phyloP scores from a whole-genome alignment of 2,797 vertebrate species.

The Silurus lanzhouensis region DNA sequence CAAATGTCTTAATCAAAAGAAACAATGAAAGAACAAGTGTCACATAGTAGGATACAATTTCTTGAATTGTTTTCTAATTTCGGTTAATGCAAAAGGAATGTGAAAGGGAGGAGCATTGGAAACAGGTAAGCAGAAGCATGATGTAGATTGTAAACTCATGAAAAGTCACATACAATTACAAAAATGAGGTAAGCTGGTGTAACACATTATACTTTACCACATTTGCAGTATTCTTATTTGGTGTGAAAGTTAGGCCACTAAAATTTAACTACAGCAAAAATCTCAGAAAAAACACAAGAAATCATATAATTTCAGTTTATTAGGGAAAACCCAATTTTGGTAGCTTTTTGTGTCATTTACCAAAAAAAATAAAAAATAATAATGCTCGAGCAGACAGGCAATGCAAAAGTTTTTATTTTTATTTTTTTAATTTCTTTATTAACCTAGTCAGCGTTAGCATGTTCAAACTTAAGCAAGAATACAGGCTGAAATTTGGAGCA shows the following conservation, averaged over 20 bases:
- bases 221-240: slow-evolving; percentile 22
- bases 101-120: not conserved
- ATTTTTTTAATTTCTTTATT: too few species aligned
- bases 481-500: not conserved
- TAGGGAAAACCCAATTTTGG: not conserved
- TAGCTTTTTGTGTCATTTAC: not conserved
- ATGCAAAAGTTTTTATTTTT: not conserved
- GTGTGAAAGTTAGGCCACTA: not conserved
- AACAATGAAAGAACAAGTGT: not conserved
- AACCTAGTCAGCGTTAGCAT: not conserved
- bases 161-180: not conserved
- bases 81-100: not conserved
- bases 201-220: not conserved
- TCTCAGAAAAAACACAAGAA: too few species aligned
- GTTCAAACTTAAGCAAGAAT: not conserved
- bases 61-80: not conserved
- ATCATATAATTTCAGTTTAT: too few species aligned
- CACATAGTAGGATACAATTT: not conserved
- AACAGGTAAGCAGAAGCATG: not conserved
- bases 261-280: not conserved
- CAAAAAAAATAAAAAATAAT: not conserved
- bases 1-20: slow-evolving; percentile 18
- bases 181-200: slow-evolving; percentile 22
- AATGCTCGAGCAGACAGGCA: not conserved
- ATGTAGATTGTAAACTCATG: not conserved